Percentiles rank a stretch among this genome's conserved stretches.
Evolutionary conservation across 2,797 vertebrate species (phyloP).

Genomic region (Brotula barbata): DNA sequence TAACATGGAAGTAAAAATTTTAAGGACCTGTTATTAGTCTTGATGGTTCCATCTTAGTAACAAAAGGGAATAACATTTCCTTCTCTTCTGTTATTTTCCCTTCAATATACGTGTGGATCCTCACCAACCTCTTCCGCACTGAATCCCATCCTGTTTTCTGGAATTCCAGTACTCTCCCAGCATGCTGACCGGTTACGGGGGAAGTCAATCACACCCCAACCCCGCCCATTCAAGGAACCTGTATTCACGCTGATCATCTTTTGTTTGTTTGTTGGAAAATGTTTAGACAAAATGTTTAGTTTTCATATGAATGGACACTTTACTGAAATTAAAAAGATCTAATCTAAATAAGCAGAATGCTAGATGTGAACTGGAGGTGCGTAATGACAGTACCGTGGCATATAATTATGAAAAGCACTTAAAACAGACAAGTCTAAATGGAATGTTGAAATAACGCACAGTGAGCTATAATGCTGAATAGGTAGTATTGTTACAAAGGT

Average conservation of each 20-base stretch:
- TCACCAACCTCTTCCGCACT: constrained; percentile 25
- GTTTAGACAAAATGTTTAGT: constrained; percentile 80
- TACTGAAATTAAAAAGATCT: constrained; percentile 76
- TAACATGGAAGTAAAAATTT: neutral
- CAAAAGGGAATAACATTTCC: constrained; percentile 48
- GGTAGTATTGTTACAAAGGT: constrained; percentile 48
- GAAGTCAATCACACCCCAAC: constrained; percentile 83
- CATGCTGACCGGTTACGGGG: constrained; percentile 86
- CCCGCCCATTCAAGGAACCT: constrained; percentile 81
- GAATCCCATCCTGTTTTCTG: constrained; percentile 37
- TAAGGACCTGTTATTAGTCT: too few relatives aligned
- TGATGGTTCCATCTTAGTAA: too few relatives aligned
- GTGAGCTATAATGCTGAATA: constrained; percentile 25
- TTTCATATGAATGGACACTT: constrained; percentile 85
- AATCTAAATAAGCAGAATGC: constrained; percentile 76
- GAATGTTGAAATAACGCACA: constrained; percentile 40
- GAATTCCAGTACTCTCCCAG: constrained; percentile 84
- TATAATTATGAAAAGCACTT: constrained; percentile 71
- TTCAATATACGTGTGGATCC: constrained; percentile 47
- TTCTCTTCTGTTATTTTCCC: constrained; percentile 40
- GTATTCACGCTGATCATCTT: constrained; percentile 80
- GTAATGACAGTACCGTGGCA: constrained; percentile 75
- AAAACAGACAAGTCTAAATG: constrained; percentile 51
- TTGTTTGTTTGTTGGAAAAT: constrained; percentile 74
- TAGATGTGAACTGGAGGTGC: constrained; percentile 73